Conservation (phyloP, 2,888 invertebrate genomes). For the Homarus gammarus region DNA sequence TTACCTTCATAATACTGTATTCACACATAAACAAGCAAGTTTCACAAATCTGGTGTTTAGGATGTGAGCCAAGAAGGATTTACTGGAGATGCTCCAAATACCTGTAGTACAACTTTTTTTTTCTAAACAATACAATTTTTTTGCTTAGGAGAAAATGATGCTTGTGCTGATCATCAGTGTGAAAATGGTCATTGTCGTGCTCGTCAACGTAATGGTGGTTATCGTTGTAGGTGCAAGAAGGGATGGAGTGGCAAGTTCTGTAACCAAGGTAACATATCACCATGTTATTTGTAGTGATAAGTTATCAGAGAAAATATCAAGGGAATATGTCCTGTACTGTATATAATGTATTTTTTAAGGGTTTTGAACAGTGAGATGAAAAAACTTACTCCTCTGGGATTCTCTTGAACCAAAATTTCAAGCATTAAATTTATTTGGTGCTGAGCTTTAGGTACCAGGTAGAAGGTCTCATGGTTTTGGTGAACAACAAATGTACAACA, state of each 20-base stretch:
- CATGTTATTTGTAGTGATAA: not conserved
- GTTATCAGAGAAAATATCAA: not conserved
- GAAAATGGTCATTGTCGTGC: constrained; percentile 91
- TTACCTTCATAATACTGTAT: no score
- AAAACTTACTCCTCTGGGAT: no score
- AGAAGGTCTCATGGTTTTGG: no score
- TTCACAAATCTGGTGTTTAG: no score
- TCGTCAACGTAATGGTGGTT: constrained; percentile 84
- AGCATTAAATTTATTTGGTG: no score
- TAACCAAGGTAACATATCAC: constrained; percentile 83
- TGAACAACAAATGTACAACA: no score
- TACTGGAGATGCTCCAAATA: no score
- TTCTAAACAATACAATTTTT: not conserved
- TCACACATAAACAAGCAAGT: no score
- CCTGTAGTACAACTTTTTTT: not conserved
- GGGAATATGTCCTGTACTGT: not conserved
- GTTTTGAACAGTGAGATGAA: not conserved
- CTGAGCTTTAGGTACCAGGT: no score
- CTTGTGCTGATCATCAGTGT: constrained; percentile 80
- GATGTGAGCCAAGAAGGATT: no score
- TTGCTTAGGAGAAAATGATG: constrained; percentile 47
- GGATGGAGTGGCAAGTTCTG: constrained; percentile 95
- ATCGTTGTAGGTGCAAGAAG: constrained; percentile 92
- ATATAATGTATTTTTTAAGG: not conserved
- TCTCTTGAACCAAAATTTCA: no score